Evolutionary conservation across 2,888 invertebrate species (phyloP), one percentile per base, ranked within the genome.

Genomic region (Cordilura impudica): DNA sequence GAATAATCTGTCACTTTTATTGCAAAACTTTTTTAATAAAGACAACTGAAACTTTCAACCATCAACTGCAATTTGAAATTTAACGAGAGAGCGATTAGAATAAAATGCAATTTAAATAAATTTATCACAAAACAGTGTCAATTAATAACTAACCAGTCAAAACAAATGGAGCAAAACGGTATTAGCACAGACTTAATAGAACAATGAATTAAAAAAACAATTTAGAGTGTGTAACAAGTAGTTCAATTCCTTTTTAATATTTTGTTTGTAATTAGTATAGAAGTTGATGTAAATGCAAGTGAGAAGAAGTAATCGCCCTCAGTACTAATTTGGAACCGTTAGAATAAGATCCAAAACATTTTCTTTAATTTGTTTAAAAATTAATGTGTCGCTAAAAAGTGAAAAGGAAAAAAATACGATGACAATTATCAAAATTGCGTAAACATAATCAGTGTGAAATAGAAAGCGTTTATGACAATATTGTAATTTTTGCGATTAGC

Each of bases 321-420:
- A 78, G 78, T 78, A 66, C 61, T 39, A 23, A 49, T 70, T 66
- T 66, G 70, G 39, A 66, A 66, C 43, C 70, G 74, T 23, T 65
- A 39, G 16, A 47, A 39, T 35, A 47, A 71, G 74, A 74, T 21
- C 78, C n/a, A n/a, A 35, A 18, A 65, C 5, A n/a, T 26, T 23
- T 63, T 29, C 10, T 18, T 53, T n/a, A n/a, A n/a, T 12, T 45
- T 58, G 29, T 53, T 29, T 1, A 63, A 29, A 26, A 23, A 49
- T 21, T 23, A 10, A 23, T 31, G 61, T 49, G 47, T 53, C 26
- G 54, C n/a, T n/a, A n/a, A n/a, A n/a, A n/a, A n/a, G n/a, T n/a
- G n/a, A n/a, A n/a, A n/a, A n/a, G n/a, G n/a, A n/a, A n/a, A n/a
- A n/a, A n/a, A n/a, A n/a, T n/a, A n/a, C n/a, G n/a, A n/a, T n/a